These are phyloP conservation scores for Rosalia funebris DNA, from an alignment of 2,888 invertebrate genomes.

Conservation along the genomic window DNA sequence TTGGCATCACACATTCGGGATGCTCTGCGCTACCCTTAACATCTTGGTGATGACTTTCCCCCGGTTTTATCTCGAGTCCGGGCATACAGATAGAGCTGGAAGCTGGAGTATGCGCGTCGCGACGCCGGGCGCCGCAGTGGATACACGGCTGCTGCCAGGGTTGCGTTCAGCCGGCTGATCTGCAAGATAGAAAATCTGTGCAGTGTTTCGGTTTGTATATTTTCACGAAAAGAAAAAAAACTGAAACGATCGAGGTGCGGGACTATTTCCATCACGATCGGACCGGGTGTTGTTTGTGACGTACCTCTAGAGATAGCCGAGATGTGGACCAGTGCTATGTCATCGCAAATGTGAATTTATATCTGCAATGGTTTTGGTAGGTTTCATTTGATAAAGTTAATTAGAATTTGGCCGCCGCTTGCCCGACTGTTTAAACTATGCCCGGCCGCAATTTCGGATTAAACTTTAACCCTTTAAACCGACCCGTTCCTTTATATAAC, in stretches of 20 bases:
- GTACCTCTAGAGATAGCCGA: constrained; percentile 5
- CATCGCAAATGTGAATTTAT: constrained; percentile 13
- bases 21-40: constrained; percentile 27
- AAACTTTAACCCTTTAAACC: constrained; percentile 11
- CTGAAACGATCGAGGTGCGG: constrained; percentile 2
- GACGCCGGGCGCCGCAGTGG: constrained; percentile 60
- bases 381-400: constrained; percentile 17
- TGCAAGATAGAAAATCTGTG: constrained; percentile 47
- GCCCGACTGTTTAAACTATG: not conserved
- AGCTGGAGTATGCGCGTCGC: constrained; percentile 60
- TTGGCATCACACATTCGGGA: constrained; percentile 12
- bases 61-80: constrained; percentile 57
- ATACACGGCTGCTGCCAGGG: constrained; percentile 61
- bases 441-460: not conserved
- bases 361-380: constrained; percentile 19
- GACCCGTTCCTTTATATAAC: constrained; percentile 12
- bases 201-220: constrained; percentile 32
- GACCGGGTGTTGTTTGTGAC: constrained; percentile 13
- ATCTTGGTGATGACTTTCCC: constrained; percentile 33
- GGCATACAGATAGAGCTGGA: constrained; percentile 59
- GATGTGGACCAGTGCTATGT: constrained; percentile 15
- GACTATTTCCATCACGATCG: constrained; percentile 4
- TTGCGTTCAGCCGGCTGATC: constrained; percentile 54
- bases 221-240: constrained; percentile 13
- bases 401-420: constrained; percentile 5